Conservation (phyloP, 2,888 invertebrate genomes). For the Apotomis turbidana region DNA sequence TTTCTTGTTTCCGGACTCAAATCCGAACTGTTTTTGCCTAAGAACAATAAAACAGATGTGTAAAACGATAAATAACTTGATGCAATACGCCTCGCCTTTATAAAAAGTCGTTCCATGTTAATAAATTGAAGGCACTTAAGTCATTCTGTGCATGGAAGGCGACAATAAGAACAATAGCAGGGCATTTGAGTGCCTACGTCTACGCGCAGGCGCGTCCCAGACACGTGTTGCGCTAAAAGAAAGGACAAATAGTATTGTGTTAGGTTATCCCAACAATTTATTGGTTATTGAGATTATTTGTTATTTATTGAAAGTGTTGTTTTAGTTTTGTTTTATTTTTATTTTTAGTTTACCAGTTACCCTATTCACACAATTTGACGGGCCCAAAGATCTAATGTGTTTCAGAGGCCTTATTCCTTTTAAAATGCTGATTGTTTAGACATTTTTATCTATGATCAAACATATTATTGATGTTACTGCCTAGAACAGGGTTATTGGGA, state of each 20-base stretch:
- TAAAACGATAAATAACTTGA: conserved; percentile 1
- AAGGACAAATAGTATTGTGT: not conserved
- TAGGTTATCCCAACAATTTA: not conserved
- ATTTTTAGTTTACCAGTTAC: too few relatives aligned
- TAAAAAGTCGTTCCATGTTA: not conserved
- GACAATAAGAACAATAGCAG: conserved; percentile 5
- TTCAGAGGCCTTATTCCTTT: too few relatives aligned
- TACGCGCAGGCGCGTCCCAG: conserved; percentile 9
- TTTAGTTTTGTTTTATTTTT: too few relatives aligned
- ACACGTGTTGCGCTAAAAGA: conserved; percentile 11
- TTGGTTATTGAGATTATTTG: not conserved
- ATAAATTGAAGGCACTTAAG: not conserved
- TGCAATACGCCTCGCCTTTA: not conserved
- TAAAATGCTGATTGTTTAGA: too few relatives aligned
- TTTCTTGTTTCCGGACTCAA: not conserved
- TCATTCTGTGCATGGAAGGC: not conserved
- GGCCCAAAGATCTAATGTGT: too few relatives aligned
- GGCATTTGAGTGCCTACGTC: not conserved
- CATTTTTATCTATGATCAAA: too few relatives aligned
- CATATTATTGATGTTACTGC: too few relatives aligned
- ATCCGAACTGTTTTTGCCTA: not conserved
- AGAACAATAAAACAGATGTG: conserved; percentile 11
- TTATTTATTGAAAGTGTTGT: too few relatives aligned
- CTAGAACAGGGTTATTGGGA: too few relatives aligned
- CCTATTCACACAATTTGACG: too few relatives aligned